Conservation (phyloP, 2,888 invertebrate species). For the Coenonympha arcania region DNA sequence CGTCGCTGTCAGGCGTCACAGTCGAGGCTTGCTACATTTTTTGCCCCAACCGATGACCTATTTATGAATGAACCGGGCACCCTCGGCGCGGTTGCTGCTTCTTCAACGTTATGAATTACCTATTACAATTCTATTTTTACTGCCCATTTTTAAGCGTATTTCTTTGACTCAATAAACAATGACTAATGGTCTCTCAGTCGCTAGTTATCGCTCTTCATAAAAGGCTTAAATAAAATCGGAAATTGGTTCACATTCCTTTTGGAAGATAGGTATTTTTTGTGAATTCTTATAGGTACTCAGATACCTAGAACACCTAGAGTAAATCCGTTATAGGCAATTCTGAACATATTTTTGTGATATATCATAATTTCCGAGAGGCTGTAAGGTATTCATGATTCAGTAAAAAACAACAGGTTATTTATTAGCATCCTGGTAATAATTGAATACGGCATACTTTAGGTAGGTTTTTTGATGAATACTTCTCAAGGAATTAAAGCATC, state of each 20-base stretch:
- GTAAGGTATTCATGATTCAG: not conserved
- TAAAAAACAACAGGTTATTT: not conserved
- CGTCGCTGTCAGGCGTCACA: slow-evolving; percentile 41
- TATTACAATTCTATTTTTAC: not conserved
- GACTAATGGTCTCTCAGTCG: no score
- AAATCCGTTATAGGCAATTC: not conserved
- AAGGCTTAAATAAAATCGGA: not conserved
- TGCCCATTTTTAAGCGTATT: not conserved
- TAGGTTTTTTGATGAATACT: no score
- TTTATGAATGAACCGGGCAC: slow-evolving; percentile 19
- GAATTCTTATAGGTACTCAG: no score
- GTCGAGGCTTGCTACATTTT: slow-evolving; percentile 48
- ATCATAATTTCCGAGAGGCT: not conserved
- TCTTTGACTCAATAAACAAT: not conserved
- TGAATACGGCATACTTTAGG: no score
- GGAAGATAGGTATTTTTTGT: no score
- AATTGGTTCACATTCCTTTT: not conserved
- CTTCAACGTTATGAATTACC: slow-evolving; percentile 37
- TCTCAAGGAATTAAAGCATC: not conserved
- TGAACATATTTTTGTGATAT: not conserved
- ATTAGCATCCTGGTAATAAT: not conserved
- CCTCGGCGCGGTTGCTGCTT: slow-evolving; percentile 2
- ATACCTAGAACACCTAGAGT: not conserved
- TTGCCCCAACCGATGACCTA: slow-evolving; percentile 32
- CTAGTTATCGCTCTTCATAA: no score